phyloP scores from a whole-genome alignment of 2,113 vertebrate species.

The Lampris megalopsis region DNA sequence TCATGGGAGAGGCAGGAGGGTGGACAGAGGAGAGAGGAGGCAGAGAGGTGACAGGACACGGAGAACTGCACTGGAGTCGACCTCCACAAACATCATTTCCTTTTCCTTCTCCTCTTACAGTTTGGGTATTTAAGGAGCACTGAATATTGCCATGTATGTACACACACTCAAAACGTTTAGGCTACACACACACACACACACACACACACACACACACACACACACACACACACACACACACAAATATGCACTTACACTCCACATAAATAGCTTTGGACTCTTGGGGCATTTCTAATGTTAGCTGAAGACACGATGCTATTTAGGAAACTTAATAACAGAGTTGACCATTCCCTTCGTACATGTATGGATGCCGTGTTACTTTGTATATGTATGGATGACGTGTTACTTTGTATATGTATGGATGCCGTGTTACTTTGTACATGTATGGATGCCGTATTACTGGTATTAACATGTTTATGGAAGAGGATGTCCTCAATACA shows the following conservation, averaged over 20 bases:
- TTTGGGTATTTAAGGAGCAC: constrained; percentile 15
- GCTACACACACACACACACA: neutral
- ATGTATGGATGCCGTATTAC: neutral
- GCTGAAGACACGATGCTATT: neutral
- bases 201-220: constrained; percentile 9
- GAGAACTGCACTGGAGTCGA: neutral
- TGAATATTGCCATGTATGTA: neutral
- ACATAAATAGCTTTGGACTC: constrained; percentile 7
- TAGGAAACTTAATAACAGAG: neutral
- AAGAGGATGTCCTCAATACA: constrained; percentile 3
- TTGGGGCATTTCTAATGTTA: neutral
- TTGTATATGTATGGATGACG: too few relatives aligned
- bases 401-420: neutral
- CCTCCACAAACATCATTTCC: constrained; percentile 29
- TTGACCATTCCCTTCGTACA: neutral
- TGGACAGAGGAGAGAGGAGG: constrained; percentile 34
- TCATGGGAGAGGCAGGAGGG: constrained; percentile 38
- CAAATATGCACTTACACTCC: neutral
- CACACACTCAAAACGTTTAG: neutral
- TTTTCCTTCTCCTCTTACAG: constrained; percentile 1
- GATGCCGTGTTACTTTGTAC: neutral
- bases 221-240: constrained; percentile 14
- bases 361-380: neutral
- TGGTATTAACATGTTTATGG: neutral
- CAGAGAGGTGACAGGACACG: constrained; percentile 6